These are phyloP conservation scores for Pogonognathellus flavescens DNA, from an alignment of 1,140 invertebrate species.

Conservation along the genomic window DNA sequence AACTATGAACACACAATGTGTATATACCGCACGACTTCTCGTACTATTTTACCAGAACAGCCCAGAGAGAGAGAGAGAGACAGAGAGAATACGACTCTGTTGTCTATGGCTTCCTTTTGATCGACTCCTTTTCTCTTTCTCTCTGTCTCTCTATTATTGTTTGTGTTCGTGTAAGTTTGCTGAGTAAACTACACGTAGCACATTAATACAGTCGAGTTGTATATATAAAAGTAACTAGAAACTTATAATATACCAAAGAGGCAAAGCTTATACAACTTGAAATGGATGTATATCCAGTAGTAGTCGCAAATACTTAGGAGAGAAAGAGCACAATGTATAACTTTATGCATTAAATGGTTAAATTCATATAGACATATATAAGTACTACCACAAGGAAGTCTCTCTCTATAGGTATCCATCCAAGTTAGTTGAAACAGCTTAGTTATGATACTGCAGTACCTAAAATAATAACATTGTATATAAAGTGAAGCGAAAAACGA, in stretches of 20 bases:
- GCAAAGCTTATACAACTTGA: no score
- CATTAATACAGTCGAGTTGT: not conserved
- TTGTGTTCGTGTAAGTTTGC: constrained; percentile 33
- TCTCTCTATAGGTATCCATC: not conserved
- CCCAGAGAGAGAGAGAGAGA: no score
- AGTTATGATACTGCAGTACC: no score
- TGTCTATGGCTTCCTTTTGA: constrained; percentile 37
- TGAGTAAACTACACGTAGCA: not conserved
- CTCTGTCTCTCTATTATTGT: not conserved
- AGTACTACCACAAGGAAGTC: not conserved
- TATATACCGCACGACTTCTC: no score
- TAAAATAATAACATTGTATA: no score
- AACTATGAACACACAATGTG: no score
- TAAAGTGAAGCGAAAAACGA: no score
- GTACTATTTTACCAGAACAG: no score
- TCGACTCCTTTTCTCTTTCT: not conserved
- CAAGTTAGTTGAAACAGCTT: not conserved
- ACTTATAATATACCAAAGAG: no score
- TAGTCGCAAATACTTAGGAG: no score
- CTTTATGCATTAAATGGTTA: not conserved
- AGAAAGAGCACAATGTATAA: not conserved
- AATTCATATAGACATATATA: not conserved
- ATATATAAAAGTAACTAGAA: not conserved
- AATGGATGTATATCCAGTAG: no score
- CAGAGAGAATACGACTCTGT: no score